These are phyloP conservation scores for Urocolius indicus DNA, from an alignment of 2,113 vertebrate genomes.

Conservation along the genomic window DNA sequence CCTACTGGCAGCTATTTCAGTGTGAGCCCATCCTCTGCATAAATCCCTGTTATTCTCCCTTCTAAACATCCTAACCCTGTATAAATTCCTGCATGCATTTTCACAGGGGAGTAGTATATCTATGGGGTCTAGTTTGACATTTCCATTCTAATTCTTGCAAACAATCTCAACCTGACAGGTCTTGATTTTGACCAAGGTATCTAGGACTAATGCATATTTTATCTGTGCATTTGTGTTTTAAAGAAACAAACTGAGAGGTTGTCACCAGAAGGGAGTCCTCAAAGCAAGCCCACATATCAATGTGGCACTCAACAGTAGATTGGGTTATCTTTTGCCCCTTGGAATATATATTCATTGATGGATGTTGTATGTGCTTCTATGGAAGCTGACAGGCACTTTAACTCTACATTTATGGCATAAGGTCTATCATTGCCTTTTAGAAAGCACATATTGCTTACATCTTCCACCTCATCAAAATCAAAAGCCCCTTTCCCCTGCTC, in stretches of 20 bases:
- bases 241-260: background rate
- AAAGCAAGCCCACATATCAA: constrained; percentile 8
- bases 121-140: background rate
- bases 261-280: background rate
- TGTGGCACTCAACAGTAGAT: background rate
- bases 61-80: background rate
- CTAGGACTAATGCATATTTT: background rate
- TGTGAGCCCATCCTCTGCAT: background rate
- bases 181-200: background rate
- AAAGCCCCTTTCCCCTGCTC: background rate
- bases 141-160: background rate
- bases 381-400: background rate
- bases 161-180: background rate
- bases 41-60: background rate
- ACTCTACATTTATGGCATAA: background rate
- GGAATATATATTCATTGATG: background rate
- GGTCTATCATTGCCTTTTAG: background rate
- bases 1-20: background rate
- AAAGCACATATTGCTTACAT: background rate
- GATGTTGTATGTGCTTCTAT: background rate
- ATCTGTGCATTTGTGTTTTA: background rate
- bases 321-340: background rate
- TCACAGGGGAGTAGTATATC: background rate
- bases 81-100: background rate
- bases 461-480: background rate